Evolutionary conservation across 2,888 invertebrate genomes (phyloP), one percentile per base, ranked within the genome.

Genomic region (Agrilus mali): DNA sequence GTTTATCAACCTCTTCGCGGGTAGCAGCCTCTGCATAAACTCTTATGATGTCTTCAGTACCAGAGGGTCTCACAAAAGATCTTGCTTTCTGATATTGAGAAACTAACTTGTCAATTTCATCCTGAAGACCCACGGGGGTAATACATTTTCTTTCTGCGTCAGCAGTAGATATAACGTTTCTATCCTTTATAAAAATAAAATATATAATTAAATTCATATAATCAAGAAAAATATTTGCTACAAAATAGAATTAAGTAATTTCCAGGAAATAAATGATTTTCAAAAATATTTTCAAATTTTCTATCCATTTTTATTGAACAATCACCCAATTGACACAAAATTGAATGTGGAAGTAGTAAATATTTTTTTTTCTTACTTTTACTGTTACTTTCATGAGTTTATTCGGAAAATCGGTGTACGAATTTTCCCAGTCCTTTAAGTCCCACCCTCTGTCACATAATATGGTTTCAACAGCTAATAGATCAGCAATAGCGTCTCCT

Each of bases 401-500:
- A 61, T 88, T 93, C 0, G 94, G 95, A 45, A 94, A 73, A 64
- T 97, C 96, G 0, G 61, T 64, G 61, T 98, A 98, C 8, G 82
- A 73, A 2, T 66, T 60, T 55, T 83, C 75, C 98, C 98, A 98
- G 39, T 86, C 78, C 27, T 68, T 64, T 1, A 83, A 73, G 55
- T 77, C 73, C 82, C 88, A 89, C 4, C 86, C 92, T 49, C 81
- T 79, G 2, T 80, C 77, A 54, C 83, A 79, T 17, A 98, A 73
- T 40, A 96, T 84, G 0, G 85, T 81, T 67, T 99, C 98, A 1
- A 97, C 94, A 5, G 95, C 65, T 45, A 99, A 72, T 77, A 98
- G 75, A 61, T 97, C 97, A 0, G 96, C 93, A 42, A 98, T 81
- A 3, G 97, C 97, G 71, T 98, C 98, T 0, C 98, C 98, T 0